phyloP scores from a whole-genome alignment of 1,140 invertebrate species.

The Polyergus mexicanus region DNA sequence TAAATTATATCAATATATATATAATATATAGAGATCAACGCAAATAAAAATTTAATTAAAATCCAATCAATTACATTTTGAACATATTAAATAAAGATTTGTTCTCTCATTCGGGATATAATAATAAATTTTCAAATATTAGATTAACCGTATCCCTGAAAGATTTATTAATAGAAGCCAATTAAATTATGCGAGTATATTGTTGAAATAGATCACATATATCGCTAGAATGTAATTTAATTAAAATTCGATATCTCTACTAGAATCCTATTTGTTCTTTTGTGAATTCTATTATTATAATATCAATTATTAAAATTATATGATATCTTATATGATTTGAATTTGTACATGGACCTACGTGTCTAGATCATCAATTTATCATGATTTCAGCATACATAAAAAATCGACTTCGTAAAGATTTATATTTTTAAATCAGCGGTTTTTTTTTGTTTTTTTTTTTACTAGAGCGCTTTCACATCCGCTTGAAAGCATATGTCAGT shows the following conservation, averaged over 20 bases:
- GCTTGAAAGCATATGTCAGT: neutral
- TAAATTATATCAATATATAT: neutral
- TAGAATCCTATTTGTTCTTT: constrained; percentile 20
- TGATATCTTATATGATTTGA: constrained; percentile 26
- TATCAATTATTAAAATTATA: constrained; percentile 17
- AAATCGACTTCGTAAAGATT: constrained; percentile 50
- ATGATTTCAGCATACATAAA: constrained; percentile 1
- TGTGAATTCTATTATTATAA: constrained; percentile 4
- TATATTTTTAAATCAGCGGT: constrained; percentile 46
- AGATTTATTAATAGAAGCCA: constrained; percentile 31
- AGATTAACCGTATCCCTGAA: neutral
- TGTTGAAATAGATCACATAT: neutral
- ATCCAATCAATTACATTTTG: constrained; percentile 34
- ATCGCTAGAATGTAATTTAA: constrained; percentile 33
- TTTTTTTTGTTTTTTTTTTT: constrained; percentile 21
- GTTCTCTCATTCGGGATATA: neutral
- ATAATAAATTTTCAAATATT: constrained; percentile 33
- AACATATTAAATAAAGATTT: constrained; percentile 42
- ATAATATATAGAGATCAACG: neutral
- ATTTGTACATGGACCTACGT: neutral
- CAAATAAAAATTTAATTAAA: constrained; percentile 50
- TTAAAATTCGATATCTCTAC: constrained; percentile 26
- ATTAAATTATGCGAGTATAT: constrained; percentile 24
- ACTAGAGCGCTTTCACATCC: neutral
- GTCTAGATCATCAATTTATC: neutral